Conservation (phyloP, 1,140 invertebrate genomes). For the Drosophila ananassae region DNA sequence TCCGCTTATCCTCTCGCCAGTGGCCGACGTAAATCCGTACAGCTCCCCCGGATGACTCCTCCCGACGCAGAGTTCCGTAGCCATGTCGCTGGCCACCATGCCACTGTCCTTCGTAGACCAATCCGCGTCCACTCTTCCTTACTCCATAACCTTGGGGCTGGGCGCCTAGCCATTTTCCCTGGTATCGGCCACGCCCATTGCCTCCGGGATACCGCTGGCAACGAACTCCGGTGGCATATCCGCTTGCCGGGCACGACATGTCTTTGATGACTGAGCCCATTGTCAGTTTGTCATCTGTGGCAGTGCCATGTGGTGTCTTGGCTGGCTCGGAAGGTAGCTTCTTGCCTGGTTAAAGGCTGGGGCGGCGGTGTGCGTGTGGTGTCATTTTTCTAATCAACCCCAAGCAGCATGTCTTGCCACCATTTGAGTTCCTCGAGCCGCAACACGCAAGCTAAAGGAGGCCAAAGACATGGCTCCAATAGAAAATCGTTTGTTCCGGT, state of each 20-base stretch:
- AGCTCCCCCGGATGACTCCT: conserved; percentile 1
- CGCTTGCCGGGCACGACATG: conserved; percentile 57
- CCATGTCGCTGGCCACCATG: conserved; percentile 85
- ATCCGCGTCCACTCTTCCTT: conserved; percentile 28
- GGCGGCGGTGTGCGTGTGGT: conserved; percentile 38
- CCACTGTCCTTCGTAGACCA: conserved; percentile 86
- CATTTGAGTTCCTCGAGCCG: conserved; percentile 22
- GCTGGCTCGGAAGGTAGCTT: not conserved
- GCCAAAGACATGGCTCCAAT: conserved; percentile 17
- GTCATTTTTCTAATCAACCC: conserved; percentile 70
- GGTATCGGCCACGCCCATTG: conserved; percentile 44
- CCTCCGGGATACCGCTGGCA: conserved; percentile 54
- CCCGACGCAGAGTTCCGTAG: conserved; percentile 58
- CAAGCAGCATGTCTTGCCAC: conserved; percentile 66
- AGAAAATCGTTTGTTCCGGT: conserved; percentile 34
- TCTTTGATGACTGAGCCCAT: conserved; percentile 32
- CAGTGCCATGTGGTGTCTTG: conserved; percentile 49
- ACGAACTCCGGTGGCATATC: conserved; percentile 38
- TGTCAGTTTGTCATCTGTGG: conserved; percentile 25
- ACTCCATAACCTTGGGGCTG: conserved; percentile 59
- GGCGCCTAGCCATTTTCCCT: conserved; percentile 49
- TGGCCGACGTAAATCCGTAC: conserved; percentile 84
- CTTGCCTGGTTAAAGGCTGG: not conserved
- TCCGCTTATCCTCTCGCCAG: conserved; percentile 84
- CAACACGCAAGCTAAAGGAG: conserved; percentile 58